phyloP scores from a whole-genome alignment of 2,888 invertebrate species.

The Exocentrus adspersus region DNA sequence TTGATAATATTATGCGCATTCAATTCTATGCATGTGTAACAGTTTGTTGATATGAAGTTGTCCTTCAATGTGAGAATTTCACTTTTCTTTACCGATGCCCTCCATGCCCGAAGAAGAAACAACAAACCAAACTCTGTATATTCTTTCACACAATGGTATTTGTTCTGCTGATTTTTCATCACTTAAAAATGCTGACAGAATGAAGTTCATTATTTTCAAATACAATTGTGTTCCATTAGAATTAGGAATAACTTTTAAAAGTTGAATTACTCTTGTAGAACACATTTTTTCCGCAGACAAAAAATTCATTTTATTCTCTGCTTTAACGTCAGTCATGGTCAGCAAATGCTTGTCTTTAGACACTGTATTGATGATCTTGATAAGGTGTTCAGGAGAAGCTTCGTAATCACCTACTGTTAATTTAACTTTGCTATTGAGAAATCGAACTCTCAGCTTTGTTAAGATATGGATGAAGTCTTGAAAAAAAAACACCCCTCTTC shows the following conservation, averaged over 20 bases:
- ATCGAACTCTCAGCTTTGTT: not conserved
- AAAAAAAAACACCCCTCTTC: too few species aligned
- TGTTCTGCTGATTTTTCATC: too few species aligned
- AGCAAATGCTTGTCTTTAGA: conserved; percentile 15
- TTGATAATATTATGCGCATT: not conserved
- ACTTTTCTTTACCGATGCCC: conserved; percentile 7
- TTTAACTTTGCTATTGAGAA: not conserved
- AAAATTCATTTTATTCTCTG: conserved; percentile 22
- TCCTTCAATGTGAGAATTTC: conserved; percentile 4
- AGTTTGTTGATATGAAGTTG: conserved; percentile 15
- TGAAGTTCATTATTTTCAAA: not conserved
- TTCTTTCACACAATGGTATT: not conserved
- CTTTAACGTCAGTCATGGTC: conserved; percentile 1
- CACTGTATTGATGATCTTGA: not conserved
- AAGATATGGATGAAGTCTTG: too few species aligned
- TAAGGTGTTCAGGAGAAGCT: conserved; percentile 9
- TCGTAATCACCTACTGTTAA: conserved; percentile 11
- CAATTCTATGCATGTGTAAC: conserved; percentile 3
- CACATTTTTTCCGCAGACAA: conserved; percentile 9
- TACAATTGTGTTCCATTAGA: not conserved
- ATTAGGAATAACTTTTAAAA: conserved; percentile 3
- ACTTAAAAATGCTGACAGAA: conserved; percentile 7
- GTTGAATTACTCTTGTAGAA: not conserved
- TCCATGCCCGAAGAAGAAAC: conserved; percentile 15
- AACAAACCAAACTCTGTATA: conserved; percentile 9